A percentile compares a stretch with the other conserved stretches of the same genome.
Evolutionary conservation across 2,113 vertebrate genomes (phyloP).

Genomic region (Lagopus muta): DNA sequence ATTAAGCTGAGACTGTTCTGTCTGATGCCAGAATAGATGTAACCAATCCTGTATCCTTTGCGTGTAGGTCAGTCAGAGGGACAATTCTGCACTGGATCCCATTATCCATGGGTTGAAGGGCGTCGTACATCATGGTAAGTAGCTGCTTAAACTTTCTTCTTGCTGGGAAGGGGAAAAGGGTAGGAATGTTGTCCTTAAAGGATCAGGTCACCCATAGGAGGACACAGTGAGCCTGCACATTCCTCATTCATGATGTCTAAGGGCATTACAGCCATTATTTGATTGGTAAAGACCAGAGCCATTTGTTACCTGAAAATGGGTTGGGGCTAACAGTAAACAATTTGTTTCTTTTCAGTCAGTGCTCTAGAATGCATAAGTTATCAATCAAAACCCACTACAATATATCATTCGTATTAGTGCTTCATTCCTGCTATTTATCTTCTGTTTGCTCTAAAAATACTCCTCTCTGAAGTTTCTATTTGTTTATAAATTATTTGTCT

Average conservation of each 20-base stretch:
- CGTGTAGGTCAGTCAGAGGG: conserved; percentile 90
- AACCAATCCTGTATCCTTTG: conserved; percentile 80
- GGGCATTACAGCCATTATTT: conserved; percentile 71
- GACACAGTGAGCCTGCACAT: conserved; percentile 17
- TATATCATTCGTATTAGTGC: conserved; percentile 64
- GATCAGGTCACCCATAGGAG: conserved; percentile 62
- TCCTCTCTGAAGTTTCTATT: conserved; percentile 69
- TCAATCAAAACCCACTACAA: conserved; percentile 68
- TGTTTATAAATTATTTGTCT: conserved; percentile 79
- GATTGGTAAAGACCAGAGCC: conserved; percentile 64
- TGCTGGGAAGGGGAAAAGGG: conserved; percentile 38
- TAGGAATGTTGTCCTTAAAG: conserved; percentile 44
- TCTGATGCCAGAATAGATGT: conserved; percentile 75
- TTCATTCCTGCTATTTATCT: conserved; percentile 70
- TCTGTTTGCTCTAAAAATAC: conserved; percentile 70
- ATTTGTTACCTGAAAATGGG: conserved; percentile 73
- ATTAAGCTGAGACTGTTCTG: conserved; percentile 75
- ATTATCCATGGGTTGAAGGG: conserved; percentile 97
- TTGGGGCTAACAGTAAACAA: conserved; percentile 73
- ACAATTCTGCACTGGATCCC: conserved; percentile 93
- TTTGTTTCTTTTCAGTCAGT: conserved; percentile 77
- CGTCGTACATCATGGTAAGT: conserved; percentile 97
- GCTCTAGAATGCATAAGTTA: conserved; percentile 56
- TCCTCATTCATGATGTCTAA: conserved; percentile 64
- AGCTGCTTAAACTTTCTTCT: conserved; percentile 49